These are phyloP conservation scores for Prionailurus bengalensis DNA, from an alignment of 2,113 vertebrate genomes.

Conservation along the genomic window DNA sequence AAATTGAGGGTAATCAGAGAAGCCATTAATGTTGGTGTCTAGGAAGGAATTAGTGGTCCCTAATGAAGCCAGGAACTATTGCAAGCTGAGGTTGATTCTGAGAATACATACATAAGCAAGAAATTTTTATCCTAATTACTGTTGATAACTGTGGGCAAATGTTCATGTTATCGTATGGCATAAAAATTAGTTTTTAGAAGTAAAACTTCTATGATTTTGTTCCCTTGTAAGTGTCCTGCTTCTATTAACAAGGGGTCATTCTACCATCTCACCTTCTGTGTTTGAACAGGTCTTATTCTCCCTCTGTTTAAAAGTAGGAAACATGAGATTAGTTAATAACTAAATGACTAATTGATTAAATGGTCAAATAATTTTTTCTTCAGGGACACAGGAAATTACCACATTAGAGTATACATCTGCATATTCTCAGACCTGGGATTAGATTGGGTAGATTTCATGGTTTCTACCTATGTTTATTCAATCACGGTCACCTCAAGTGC, in stretches of 20 bases:
- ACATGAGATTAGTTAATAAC: background rate
- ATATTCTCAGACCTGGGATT: background rate
- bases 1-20: slow-evolving; percentile 12
- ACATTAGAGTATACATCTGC: background rate
- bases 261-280: background rate
- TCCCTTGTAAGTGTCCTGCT: background rate
- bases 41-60: background rate
- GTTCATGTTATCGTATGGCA: background rate
- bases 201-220: background rate
- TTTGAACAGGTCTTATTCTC: background rate
- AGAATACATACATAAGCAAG: background rate
- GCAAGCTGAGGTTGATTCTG: background rate
- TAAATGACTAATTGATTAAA: background rate
- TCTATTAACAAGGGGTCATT: background rate
- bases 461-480: background rate
- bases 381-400: background rate
- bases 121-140: background rate
- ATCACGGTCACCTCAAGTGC: background rate
- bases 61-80: background rate
- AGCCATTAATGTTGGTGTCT: slow-evolving; percentile 32
- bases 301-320: slow-evolving; percentile 9
- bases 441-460: background rate
- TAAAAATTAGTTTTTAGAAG: background rate
- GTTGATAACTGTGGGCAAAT: background rate
- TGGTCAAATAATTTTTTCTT: background rate